phyloP scores from a whole-genome alignment of 2,888 invertebrate species.

The Volucella zonaria region DNA sequence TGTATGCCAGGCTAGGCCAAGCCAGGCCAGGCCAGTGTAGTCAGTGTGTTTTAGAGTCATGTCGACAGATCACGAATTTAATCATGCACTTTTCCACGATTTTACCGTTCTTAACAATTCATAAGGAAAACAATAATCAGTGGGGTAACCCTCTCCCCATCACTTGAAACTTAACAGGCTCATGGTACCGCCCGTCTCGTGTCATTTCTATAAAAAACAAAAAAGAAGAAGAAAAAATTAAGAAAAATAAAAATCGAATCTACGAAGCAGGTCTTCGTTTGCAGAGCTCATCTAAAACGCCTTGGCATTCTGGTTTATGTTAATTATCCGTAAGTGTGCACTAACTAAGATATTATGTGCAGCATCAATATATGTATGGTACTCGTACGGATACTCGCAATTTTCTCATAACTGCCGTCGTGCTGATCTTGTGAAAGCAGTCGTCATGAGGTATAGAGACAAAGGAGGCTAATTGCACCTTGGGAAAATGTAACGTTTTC shows the following conservation, averaged over 20 bases:
- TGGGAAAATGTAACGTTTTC: conserved; percentile 64
- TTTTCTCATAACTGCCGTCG: conserved; percentile 65
- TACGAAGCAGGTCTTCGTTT: background rate
- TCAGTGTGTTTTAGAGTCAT: conserved; percentile 44
- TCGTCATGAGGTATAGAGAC: conserved; percentile 57
- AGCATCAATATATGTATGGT: conserved; percentile 43
- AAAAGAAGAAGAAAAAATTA: background rate
- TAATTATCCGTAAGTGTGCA: conserved; percentile 58
- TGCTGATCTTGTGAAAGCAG: conserved; percentile 62
- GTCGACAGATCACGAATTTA: conserved; percentile 73
- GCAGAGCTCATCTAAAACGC: conserved; percentile 56
- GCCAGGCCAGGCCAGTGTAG: background rate
- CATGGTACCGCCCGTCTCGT: conserved; percentile 17
- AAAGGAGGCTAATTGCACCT: conserved; percentile 69
- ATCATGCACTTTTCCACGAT: conserved; percentile 73
- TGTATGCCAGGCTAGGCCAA: conserved; percentile 10
- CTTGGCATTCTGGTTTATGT: conserved; percentile 66
- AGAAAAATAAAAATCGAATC: background rate
- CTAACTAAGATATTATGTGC: conserved; percentile 67
- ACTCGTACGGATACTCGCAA: background rate
- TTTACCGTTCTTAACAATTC: conserved; percentile 69
- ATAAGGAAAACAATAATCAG: conserved; percentile 67
- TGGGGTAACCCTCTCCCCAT: background rate
- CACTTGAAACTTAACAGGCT: background rate
- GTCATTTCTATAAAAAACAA: conserved; percentile 19